Percentiles rank a stretch among this genome's conserved stretches.
phyloP scores from a whole-genome alignment of 2,113 vertebrate species.

The Pitta sordida region DNA sequence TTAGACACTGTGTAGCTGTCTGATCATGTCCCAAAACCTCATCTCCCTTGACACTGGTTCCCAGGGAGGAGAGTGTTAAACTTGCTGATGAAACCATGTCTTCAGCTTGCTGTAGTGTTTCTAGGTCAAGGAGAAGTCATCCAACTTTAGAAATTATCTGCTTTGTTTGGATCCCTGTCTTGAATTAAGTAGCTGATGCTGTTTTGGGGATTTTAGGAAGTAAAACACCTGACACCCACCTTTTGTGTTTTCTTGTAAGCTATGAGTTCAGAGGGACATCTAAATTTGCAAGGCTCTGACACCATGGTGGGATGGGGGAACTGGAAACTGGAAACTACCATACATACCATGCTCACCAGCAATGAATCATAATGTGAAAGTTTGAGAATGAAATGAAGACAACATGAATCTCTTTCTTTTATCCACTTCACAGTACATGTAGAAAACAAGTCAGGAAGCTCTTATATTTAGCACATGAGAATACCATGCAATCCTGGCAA shows the following conservation, averaged over 20 bases:
- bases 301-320: neutral
- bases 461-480: neutral
- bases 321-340: neutral
- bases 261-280: neutral
- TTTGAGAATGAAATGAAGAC: neutral
- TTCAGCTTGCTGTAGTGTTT: neutral
- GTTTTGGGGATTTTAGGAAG: neutral
- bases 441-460: conserved; percentile 5
- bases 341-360: neutral
- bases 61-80: neutral
- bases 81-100: neutral
- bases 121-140: neutral
- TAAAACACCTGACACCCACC: neutral
- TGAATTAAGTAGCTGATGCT: neutral
- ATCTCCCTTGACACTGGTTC: neutral
- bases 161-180: neutral
- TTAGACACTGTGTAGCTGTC: neutral
- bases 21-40: neutral
- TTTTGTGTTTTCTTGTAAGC: neutral
- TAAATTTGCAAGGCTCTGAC: neutral
- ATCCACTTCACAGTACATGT: neutral
- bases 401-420: neutral
- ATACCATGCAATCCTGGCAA: neutral
- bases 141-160: neutral
- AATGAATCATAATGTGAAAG: neutral